Base-by-base conservation (phyloP, 2,797 vertebrate genomes). In the Eulemur coronatus region DNA sequence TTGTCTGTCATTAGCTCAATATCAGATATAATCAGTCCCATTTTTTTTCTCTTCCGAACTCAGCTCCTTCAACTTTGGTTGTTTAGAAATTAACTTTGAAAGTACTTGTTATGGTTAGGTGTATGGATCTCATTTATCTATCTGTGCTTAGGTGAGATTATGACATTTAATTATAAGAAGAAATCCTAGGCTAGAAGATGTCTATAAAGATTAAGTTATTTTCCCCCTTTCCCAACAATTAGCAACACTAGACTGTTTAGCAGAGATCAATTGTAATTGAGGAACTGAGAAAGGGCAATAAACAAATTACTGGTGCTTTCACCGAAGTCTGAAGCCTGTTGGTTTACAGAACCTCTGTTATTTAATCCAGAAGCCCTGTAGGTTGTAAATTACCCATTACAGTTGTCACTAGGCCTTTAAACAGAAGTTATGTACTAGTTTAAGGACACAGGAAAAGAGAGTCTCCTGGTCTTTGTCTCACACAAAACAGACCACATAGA, bases 21-120 rank as follows among this genome's bases (percentile, higher is more conserved):
- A 98, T 98, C 98, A 99, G 98, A 98, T 98, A 98, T 96, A 98
- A 98, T 98, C 98, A 98, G 94, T 97, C 97, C 97, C 63, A 15
- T 96, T 98, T 98, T 98, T 79, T 59, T 96, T 98, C 97, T 98
- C 97, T 97, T 97, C 92, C 67, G 85, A 94, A 85, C 9, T 90
- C 12, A 91, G 57, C 84, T 94, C 76, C 91, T 81, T 97, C 84
- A 92, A 76, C 33, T 97, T 96, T 91, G 87, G 28, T 90, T 95
- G 52, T 97, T 98, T 97, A 97, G 97, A 97, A 96, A 97, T 97
- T 92, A 95, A 97, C 97, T 97, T 97, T 43, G 50, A 88, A 97
- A 97, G 59, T 91, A 92, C 95, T 98, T 98, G 89, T 89, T 98
- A 94, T 97, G 89, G 61, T 97, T 89, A 95, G 41, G 92, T 90